Percentiles rank a stretch among this genome's conserved stretches.
These are phyloP conservation scores for Bedellia somnulentella DNA, from an alignment of 2,888 invertebrate genomes.

Conservation along the genomic window DNA sequence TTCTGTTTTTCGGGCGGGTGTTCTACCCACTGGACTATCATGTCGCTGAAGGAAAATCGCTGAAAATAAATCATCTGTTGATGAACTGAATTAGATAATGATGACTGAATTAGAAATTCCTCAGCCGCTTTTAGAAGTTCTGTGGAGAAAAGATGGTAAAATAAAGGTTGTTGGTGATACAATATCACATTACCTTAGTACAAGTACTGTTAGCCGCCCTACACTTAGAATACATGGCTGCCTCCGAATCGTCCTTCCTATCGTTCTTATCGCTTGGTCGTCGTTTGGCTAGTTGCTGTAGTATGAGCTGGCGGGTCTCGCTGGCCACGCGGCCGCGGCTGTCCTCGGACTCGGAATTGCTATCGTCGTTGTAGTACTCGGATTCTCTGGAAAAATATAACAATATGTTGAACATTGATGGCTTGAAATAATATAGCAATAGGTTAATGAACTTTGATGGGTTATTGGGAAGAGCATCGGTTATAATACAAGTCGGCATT, in stretches of 20 bases:
- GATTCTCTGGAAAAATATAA: conserved; percentile 32
- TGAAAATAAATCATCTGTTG: too few species aligned
- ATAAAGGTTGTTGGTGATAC: too few species aligned
- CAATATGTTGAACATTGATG: neutral
- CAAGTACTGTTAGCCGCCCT: conserved; percentile 73
- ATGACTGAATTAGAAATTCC: too few species aligned
- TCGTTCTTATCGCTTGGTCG: conserved; percentile 37
- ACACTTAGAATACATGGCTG: conserved; percentile 68
- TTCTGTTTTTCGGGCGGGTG: too few species aligned
- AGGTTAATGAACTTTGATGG: too few species aligned
- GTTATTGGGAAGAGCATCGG: too few species aligned
- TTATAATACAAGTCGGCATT: too few species aligned
- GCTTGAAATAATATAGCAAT: neutral
- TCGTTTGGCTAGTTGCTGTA: conserved; percentile 76
- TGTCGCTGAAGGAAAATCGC: too few species aligned
- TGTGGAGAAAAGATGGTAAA: too few species aligned
- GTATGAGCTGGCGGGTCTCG: conserved; percentile 70
- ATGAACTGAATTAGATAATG: too few species aligned
- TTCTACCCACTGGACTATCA: too few species aligned
- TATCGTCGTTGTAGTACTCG: conserved; percentile 40
- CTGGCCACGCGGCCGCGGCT: conserved; percentile 52
- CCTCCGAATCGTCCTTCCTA: conserved; percentile 49
- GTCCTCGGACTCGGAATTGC: conserved; percentile 35
- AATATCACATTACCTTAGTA: conserved; percentile 68
- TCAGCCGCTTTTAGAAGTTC: too few species aligned